phyloP scores from a whole-genome alignment of 2,888 invertebrate species.

The Cataglyphis altisquamis region DNA sequence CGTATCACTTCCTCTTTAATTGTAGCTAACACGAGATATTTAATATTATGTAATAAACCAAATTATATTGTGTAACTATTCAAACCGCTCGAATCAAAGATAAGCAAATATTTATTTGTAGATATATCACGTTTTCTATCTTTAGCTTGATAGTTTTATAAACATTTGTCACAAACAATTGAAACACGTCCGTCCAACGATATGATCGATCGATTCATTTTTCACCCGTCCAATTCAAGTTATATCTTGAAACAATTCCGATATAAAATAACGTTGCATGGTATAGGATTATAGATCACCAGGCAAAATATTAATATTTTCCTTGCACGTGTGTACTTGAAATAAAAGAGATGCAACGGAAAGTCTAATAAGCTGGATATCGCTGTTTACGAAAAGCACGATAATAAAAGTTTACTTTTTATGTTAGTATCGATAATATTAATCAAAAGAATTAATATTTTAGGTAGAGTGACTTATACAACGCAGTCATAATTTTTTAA shows the following conservation, averaged over 20 bases:
- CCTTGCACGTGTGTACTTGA: not conserved
- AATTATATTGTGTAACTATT: not conserved
- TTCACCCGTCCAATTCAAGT: constrained; percentile 52
- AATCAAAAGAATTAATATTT: constrained; percentile 22
- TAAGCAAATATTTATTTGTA: constrained; percentile 64
- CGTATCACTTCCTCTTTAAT: constrained; percentile 22
- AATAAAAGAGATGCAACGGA: not conserved
- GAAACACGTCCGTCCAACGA: constrained; percentile 57
- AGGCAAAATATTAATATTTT: constrained; percentile 33
- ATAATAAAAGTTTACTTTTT: constrained; percentile 35
- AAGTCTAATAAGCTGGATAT: not conserved
- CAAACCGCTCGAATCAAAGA: constrained; percentile 3
- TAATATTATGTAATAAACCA: not conserved
- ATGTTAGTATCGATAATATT: not conserved
- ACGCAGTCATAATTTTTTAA: constrained; percentile 41
- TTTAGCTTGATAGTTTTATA: constrained; percentile 65
- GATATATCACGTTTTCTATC: constrained; percentile 59
- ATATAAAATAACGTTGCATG: constrained; percentile 27
- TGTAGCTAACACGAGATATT: not conserved
- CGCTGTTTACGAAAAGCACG: not conserved
- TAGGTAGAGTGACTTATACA: not conserved
- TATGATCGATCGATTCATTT: constrained; percentile 68
- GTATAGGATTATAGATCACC: constrained; percentile 39
- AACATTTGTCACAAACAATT: constrained; percentile 72
- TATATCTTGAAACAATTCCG: constrained; percentile 33